Percentiles rank a stretch among this genome's conserved stretches.
Evolutionary conservation across 2,888 invertebrate species (phyloP).

Genomic region (Hemaris fuciformis): DNA sequence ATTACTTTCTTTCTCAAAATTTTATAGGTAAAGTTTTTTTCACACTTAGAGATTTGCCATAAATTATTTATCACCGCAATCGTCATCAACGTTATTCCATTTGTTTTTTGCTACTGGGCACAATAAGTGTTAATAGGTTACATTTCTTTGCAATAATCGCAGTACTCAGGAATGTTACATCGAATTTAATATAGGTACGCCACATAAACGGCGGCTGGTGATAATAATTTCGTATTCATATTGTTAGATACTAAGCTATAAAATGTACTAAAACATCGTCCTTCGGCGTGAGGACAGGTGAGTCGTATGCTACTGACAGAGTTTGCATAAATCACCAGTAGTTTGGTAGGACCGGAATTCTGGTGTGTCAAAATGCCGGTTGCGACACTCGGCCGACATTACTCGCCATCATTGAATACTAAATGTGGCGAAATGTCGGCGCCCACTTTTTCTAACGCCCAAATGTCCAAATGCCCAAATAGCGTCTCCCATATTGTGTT

Average conservation of each 20-base stretch:
- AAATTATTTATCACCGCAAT: not conserved
- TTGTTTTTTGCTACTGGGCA: not conserved
- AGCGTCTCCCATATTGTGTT: not conserved
- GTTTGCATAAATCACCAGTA: slow-evolving; percentile 42
- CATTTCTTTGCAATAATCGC: not conserved
- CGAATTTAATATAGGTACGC: not conserved
- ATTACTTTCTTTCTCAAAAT: too few relatives aligned
- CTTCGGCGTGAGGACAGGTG: slow-evolving; percentile 32
- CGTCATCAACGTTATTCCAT: not conserved
- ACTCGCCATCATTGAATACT: slow-evolving; percentile 39
- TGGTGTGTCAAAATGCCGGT: slow-evolving; percentile 51
- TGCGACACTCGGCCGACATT: slow-evolving; percentile 41
- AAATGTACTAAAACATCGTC: slow-evolving; percentile 38
- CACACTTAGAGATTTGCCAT: not conserved
- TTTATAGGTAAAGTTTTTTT: too few relatives aligned
- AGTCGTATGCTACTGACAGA: slow-evolving; percentile 42
- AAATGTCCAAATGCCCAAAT: too few relatives aligned
- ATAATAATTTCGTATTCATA: not conserved
- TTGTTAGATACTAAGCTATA: slow-evolving; percentile 21
- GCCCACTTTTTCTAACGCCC: slow-evolving; percentile 38
- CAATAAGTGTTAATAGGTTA: not conserved
- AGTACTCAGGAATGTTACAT: not conserved
- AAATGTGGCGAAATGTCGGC: slow-evolving; percentile 46
- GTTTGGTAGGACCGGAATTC: slow-evolving; percentile 52
- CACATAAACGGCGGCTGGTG: not conserved